Evolutionary conservation across 2,888 invertebrate genomes (phyloP), one percentile per base, ranked within the genome.

Genomic region (Dynastes tityus): DNA sequence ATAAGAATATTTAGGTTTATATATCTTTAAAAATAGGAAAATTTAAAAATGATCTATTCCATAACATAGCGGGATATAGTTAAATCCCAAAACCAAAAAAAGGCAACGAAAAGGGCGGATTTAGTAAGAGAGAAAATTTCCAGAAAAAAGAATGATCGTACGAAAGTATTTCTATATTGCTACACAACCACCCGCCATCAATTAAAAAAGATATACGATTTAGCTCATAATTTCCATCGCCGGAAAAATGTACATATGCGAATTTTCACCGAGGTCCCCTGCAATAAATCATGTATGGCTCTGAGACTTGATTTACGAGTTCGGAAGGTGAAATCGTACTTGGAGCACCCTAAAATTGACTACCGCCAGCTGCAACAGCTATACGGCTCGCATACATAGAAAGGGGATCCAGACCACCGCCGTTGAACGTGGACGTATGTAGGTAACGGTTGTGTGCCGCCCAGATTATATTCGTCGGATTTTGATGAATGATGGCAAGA

Each of bases 271-370:
- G 73, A 49, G 73, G 61, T 61, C 45, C 61, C 73, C 76, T 40
- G 55, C 55, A 58, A 76, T 76, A 76, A 76, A 76, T 76, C 76
- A 76, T 67, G 55, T 68, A 68, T 76, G 45, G 76, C 76, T 45
- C 73, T 74, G 76, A 76, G 68, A 73, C 71, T 73, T 78, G 78
- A 78, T 78, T 73, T 78, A 78, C 78, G 78, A 71, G 78, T 78
- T 73, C 16, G 53, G 73, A 64, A 78, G 78, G 78, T 78, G 71
- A 63, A 78, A 78, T 78, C 71, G 76, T 45, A 67, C 63, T 76
- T 32, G 32, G 67, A 58, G 67, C 67, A 55, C 61, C 45, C 73
- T 61, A 61, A 74, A 74, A 74, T 74, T 74, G 73, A 74, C 73
- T 74, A 74, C 73, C 73, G 29, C 61, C 61, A 37, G 63, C 73